Evolutionary conservation across 2,113 vertebrate species (phyloP).

Genomic region (Channa maculata): DNA sequence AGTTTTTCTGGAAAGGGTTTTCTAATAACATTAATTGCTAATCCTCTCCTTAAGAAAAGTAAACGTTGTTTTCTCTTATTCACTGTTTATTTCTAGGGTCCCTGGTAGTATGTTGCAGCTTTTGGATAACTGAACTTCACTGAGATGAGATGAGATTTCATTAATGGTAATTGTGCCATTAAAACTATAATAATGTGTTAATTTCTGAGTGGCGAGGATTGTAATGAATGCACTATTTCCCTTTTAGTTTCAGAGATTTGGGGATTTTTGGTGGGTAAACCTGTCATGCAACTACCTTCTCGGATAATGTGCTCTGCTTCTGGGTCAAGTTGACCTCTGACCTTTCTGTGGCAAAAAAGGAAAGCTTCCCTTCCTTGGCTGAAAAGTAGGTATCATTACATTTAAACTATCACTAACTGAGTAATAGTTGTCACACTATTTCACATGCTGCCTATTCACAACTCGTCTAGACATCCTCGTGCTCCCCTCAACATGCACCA

Average conservation of each 20-base stretch:
- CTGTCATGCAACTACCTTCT: not conserved
- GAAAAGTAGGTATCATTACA: constrained; percentile 19
- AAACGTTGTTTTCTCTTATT: too few relatives aligned
- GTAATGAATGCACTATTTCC: not conserved
- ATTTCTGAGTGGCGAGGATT: constrained; percentile 11
- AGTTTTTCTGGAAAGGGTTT: too few relatives aligned
- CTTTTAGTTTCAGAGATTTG: not conserved
- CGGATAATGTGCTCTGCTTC: not conserved
- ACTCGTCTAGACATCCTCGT: constrained; percentile 67
- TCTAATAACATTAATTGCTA: too few relatives aligned
- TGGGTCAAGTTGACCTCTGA: constrained; percentile 33
- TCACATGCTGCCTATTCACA: constrained; percentile 61
- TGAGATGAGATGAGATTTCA: constrained; percentile 15
- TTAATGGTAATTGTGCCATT: constrained; percentile 19
- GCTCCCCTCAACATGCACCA: constrained; percentile 45
- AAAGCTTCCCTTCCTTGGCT: not conserved
- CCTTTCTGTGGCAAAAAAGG: constrained; percentile 13
- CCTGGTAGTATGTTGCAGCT: not conserved
- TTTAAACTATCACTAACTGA: constrained; percentile 13
- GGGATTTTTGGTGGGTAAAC: not conserved
- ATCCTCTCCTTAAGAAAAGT: too few relatives aligned
- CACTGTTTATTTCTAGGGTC: too few relatives aligned
- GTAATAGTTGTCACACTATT: constrained; percentile 44
- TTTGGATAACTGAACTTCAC: constrained; percentile 10
- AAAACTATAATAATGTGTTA: constrained; percentile 24